Conservation (phyloP, 2,888 invertebrate species). For the Stegophylla sp. region DNA sequence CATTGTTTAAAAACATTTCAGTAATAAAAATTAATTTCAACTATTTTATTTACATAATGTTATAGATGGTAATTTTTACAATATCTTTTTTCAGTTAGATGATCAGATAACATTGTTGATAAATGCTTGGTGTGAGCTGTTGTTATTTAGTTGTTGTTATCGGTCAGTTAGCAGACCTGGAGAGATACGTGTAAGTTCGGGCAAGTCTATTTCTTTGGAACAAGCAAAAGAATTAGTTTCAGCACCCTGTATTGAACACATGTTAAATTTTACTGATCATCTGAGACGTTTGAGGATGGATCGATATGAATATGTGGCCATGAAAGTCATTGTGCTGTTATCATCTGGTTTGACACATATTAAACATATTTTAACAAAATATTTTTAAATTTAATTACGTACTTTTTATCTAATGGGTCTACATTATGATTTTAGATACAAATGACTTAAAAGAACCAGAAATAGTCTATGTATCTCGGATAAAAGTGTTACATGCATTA, state of each 20-base stretch:
- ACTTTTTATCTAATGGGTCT: background rate
- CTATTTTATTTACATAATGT: constrained; percentile 12
- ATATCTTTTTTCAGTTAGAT: constrained; percentile 77
- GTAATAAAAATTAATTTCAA: constrained; percentile 67
- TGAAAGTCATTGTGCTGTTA: constrained; percentile 91
- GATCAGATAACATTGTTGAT: constrained; percentile 96
- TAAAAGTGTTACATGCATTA: constrained; percentile 88
- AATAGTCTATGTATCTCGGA: constrained; percentile 91
- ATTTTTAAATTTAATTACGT: background rate
- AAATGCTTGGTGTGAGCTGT: constrained; percentile 95
- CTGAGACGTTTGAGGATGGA: constrained; percentile 87
- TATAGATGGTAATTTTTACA: background rate
- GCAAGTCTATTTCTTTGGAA: constrained; percentile 72
- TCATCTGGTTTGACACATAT: constrained; percentile 76
- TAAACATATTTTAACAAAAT: constrained; percentile 5
- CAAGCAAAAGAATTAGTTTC: constrained; percentile 78
- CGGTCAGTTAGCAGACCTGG: constrained; percentile 90
- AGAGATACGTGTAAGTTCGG: constrained; percentile 78
- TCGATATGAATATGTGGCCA: constrained; percentile 93
- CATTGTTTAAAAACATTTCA: constrained; percentile 94
- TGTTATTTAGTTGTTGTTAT: constrained; percentile 92
- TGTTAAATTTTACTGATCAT: constrained; percentile 94
- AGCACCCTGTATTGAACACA: constrained; percentile 88
- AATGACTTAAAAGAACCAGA: constrained; percentile 92
- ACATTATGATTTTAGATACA: constrained; percentile 71